A percentile compares a stretch with the other conserved stretches of the same genome.
These are phyloP conservation scores for Leptocoma aspasia DNA, from an alignment of 2,113 vertebrate genomes.

Conservation along the genomic window DNA sequence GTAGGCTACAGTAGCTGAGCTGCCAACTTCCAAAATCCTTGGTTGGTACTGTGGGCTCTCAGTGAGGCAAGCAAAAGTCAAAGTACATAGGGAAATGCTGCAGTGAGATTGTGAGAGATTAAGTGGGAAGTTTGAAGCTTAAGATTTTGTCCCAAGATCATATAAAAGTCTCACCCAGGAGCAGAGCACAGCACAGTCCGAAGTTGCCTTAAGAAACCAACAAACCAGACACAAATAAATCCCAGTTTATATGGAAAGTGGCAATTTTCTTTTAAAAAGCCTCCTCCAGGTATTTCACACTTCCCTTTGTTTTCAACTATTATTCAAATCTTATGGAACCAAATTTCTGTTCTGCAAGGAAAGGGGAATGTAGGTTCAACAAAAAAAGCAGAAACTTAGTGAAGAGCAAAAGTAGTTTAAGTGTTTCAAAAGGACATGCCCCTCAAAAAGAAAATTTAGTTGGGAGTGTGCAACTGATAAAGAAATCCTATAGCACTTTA, in stretches of 20 bases:
- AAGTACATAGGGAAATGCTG: background rate
- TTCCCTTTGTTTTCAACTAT: background rate
- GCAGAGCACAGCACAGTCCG: background rate
- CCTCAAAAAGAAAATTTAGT: background rate
- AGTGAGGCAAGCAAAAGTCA: background rate
- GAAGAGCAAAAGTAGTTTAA: background rate
- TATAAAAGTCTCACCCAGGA: background rate
- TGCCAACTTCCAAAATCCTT: background rate
- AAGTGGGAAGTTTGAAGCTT: background rate
- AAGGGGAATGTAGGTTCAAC: background rate
- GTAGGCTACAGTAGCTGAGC: background rate
- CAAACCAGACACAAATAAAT: background rate
- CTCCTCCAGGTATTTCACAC: background rate
- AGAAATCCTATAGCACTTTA: slow-evolving; percentile 1
- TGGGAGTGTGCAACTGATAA: background rate
- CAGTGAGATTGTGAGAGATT: background rate
- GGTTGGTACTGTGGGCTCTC: background rate
- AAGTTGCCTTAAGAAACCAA: background rate
- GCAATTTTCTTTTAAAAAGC: background rate
- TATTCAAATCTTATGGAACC: background rate
- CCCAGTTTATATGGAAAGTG: background rate
- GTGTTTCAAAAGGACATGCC: background rate
- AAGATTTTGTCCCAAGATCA: background rate
- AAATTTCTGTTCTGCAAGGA: background rate
- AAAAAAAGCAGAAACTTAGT: background rate